These are phyloP conservation scores for Syritta pipiens DNA, from an alignment of 2,888 invertebrate genomes.

Conservation along the genomic window DNA sequence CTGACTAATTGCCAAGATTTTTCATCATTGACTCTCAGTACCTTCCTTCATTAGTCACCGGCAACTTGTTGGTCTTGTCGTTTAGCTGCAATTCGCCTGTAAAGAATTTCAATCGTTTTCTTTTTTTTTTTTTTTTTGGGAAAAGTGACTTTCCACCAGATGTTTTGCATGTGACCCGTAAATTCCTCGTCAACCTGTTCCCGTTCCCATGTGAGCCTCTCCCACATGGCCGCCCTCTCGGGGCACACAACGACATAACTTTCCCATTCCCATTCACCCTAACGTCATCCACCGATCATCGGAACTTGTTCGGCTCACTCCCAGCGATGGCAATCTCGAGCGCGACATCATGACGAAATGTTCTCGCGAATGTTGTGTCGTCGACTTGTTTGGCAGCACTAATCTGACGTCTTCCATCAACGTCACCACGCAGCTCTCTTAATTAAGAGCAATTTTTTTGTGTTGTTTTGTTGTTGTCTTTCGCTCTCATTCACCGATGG, in stretches of 20 bases:
- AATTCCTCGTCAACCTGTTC: background rate
- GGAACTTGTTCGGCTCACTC: constrained; percentile 35
- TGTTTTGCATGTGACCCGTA: too few relatives aligned
- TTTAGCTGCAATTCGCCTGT: too few relatives aligned
- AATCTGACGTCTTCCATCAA: constrained; percentile 62
- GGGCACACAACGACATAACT: constrained; percentile 2
- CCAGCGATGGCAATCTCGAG: background rate
- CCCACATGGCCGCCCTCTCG: background rate
- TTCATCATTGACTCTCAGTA: too few relatives aligned
- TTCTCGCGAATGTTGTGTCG: constrained; percentile 51
- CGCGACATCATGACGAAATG: constrained; percentile 15
- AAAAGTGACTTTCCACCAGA: too few relatives aligned
- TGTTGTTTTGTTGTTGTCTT: too few relatives aligned
- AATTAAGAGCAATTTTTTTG: constrained; percentile 50
- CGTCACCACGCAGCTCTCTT: constrained; percentile 60
- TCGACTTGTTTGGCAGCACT: constrained; percentile 22
- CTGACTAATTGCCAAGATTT: too few relatives aligned
- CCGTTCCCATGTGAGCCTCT: background rate
- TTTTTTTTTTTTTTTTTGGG: too few relatives aligned
- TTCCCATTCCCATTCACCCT: constrained; percentile 2
- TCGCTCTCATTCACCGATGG: constrained; percentile 62
- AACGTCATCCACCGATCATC: too few relatives aligned
- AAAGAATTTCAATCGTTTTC: too few relatives aligned
- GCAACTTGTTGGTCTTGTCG: too few relatives aligned
- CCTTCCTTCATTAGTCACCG: too few relatives aligned